Evolutionary conservation across 2,113 vertebrate species (phyloP).

Genomic region (Channa maculata): DNA sequence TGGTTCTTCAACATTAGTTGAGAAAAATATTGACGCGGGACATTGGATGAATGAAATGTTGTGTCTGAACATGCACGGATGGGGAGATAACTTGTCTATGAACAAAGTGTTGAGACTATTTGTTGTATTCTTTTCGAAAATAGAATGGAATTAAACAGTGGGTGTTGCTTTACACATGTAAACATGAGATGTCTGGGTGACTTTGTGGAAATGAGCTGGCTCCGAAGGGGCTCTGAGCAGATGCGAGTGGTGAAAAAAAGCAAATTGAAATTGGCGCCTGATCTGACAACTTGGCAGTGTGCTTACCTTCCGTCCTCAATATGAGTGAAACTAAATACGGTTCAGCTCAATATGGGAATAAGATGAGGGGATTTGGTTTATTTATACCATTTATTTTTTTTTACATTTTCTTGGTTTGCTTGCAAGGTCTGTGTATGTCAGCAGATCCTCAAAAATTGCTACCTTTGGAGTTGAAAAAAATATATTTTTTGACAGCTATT

Average conservation of each 20-base stretch:
- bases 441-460: slow-evolving; percentile 41
- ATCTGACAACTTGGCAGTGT: slow-evolving; percentile 66
- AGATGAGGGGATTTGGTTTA: slow-evolving; percentile 47
- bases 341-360: slow-evolving; percentile 55
- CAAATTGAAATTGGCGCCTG: slow-evolving; percentile 67
- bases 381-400: slow-evolving; percentile 16
- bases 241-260: slow-evolving; percentile 65
- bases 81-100: neutral
- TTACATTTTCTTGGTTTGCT: slow-evolving; percentile 18
- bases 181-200: slow-evolving; percentile 62
- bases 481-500: slow-evolving; percentile 15
- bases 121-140: slow-evolving; percentile 16
- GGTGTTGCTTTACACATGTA: slow-evolving; percentile 53
- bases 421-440: slow-evolving; percentile 35
- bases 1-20: no score
- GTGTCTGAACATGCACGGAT: neutral
- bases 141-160: slow-evolving; percentile 43
- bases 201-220: slow-evolving; percentile 59
- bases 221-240: slow-evolving; percentile 59
- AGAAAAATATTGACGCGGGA: neutral
- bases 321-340: slow-evolving; percentile 48
- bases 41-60: slow-evolving; percentile 26
- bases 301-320: slow-evolving; percentile 51
- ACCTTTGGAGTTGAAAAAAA: slow-evolving; percentile 15
- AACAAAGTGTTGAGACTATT: slow-evolving; percentile 6